Evolutionary conservation across 2,888 invertebrate genomes (phyloP).

Genomic region (Palloptera scutellata): DNA sequence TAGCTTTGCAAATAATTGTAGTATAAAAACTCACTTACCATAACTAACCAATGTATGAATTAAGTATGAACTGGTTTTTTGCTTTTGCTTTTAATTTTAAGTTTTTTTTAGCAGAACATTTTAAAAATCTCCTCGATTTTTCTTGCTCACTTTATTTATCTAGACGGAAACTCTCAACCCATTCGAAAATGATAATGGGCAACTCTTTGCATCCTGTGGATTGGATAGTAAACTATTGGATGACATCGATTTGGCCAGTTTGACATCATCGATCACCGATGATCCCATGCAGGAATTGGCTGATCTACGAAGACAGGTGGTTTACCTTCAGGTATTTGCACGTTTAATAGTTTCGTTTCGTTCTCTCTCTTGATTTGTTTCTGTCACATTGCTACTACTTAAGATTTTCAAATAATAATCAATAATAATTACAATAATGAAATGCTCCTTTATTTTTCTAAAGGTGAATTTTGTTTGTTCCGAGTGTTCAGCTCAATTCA

Average conservation of each 20-base stretch:
- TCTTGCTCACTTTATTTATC: constrained; percentile 27
- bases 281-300: constrained; percentile 75
- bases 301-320: constrained; percentile 82
- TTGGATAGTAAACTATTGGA: constrained; percentile 66
- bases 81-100: background rate
- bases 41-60: too few species aligned
- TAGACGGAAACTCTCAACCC: constrained; percentile 90
- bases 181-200: constrained; percentile 78
- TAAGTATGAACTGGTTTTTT: too few species aligned
- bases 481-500: too few species aligned
- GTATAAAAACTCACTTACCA: too few species aligned
- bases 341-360: constrained; percentile 51
- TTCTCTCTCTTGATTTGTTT: constrained; percentile 40
- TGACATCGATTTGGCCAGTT: constrained; percentile 66
- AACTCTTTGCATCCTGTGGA: constrained; percentile 68
- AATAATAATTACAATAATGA: constrained; percentile 1
- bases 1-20: too few species aligned
- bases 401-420: constrained; percentile 1
- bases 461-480: background rate
- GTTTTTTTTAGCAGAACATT: background rate
- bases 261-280: constrained; percentile 67
- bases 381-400: background rate
- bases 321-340: constrained; percentile 77
- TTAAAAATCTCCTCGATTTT: background rate
- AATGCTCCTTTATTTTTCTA: background rate